Evolutionary conservation across 2,888 invertebrate species (phyloP).

Genomic region (Ormyrus thymus): DNA sequence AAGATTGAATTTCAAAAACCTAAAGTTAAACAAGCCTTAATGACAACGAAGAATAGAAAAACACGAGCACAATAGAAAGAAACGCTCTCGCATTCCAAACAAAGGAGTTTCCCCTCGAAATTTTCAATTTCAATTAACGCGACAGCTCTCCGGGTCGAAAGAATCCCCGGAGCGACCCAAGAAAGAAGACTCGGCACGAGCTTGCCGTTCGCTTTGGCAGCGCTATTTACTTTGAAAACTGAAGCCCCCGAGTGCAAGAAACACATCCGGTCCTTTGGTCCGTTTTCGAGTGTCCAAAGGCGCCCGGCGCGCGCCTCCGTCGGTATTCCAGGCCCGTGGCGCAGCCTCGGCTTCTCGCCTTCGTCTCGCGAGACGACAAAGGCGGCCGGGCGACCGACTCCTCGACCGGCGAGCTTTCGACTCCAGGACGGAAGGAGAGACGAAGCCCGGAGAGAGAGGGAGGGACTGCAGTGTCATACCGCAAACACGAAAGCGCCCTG

Average conservation of each 20-base stretch:
- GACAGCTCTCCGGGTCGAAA: background rate
- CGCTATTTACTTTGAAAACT: slow-evolving; percentile 30
- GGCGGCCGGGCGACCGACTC: background rate
- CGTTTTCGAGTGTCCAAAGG: slow-evolving; percentile 17
- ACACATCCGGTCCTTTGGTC: background rate
- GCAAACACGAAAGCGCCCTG: slow-evolving; percentile 31
- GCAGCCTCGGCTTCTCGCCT: slow-evolving; percentile 24
- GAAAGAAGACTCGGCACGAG: background rate
- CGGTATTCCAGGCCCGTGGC: slow-evolving; percentile 24
- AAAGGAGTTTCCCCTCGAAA: background rate
- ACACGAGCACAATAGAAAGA: too few relatives aligned
- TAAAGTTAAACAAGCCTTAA: too few relatives aligned
- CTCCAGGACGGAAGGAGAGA: too few relatives aligned
- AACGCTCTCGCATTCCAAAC: too few relatives aligned
- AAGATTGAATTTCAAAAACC: too few relatives aligned
- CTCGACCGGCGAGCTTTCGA: too few relatives aligned
- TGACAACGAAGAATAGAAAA: too few relatives aligned
- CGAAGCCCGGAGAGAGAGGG: background rate
- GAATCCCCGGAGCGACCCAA: background rate
- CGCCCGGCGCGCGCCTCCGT: background rate
- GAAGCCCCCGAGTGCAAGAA: slow-evolving; percentile 4
- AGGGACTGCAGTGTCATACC: slow-evolving; percentile 46
- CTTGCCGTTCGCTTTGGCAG: background rate
- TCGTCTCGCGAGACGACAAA: background rate
- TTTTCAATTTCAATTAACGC: slow-evolving; percentile 14